Evolutionary conservation across 2,888 invertebrate species (phyloP).

Genomic region (Deilephila porcellus): DNA sequence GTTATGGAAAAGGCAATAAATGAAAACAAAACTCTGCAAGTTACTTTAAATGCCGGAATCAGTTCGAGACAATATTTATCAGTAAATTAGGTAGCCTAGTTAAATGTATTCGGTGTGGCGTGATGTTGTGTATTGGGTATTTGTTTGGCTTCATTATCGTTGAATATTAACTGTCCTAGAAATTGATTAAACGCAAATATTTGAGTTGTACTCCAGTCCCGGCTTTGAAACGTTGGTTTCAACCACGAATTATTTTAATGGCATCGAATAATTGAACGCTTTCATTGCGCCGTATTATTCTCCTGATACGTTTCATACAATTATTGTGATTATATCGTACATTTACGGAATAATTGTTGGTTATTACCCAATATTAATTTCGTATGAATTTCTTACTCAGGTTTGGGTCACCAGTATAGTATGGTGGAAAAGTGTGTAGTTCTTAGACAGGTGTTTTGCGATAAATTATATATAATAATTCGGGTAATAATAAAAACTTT

Average conservation of each 20-base stretch:
- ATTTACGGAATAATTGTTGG: not conserved
- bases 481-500: not conserved
- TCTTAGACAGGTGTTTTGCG: too few species aligned
- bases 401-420: too few species aligned
- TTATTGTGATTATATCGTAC: not conserved
- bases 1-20: too few species aligned
- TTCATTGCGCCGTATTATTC: constrained; percentile 8
- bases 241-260: constrained; percentile 6
- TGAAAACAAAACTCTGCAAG: too few species aligned
- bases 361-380: too few species aligned
- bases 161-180: not conserved
- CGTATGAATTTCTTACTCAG: too few species aligned
- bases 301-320: not conserved
- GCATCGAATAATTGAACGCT: not conserved
- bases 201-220: not conserved
- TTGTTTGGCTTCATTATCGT: not conserved
- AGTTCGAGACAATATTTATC: too few species aligned
- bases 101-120: too few species aligned
- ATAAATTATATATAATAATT: not conserved
- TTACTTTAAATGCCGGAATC: too few species aligned
- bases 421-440: too few species aligned
- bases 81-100: too few species aligned
- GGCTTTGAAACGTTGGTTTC: constrained; percentile 3
- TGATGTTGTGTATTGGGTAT: too few species aligned
- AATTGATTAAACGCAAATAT: constrained; percentile 17